phyloP scores from a whole-genome alignment of 1,140 invertebrate species.

The Protaetia brevitarsis region DNA sequence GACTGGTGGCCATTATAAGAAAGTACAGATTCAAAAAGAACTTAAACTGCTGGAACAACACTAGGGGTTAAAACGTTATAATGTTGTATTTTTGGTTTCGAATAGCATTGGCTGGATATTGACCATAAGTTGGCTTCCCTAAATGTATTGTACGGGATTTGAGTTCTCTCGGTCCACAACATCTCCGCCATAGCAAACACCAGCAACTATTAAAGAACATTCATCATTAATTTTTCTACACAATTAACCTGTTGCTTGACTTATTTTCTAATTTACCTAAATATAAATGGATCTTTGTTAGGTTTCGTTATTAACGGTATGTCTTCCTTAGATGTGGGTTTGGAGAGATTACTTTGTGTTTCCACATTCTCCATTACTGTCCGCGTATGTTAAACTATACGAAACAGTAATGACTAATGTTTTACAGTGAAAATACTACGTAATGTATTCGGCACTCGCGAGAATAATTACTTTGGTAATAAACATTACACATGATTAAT shows the following conservation, averaged over 20 bases:
- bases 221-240: too few species aligned
- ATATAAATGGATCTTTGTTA: slow-evolving; percentile 53
- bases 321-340: slow-evolving; percentile 60
- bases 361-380: slow-evolving; percentile 45
- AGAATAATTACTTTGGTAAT: slow-evolving; percentile 15
- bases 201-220: slow-evolving; percentile 65
- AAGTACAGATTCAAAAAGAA: slow-evolving; percentile 99
- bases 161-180: slow-evolving; percentile 64
- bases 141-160: slow-evolving; percentile 64
- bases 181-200: slow-evolving; percentile 64
- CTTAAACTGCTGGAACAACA: slow-evolving; percentile 98
- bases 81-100: slow-evolving; percentile 99
- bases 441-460: too few species aligned
- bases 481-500: slow-evolving; percentile 10
- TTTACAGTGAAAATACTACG: neutral
- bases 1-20: slow-evolving; percentile 94
- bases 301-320: slow-evolving; percentile 61
- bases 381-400: neutral
- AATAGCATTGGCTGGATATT: slow-evolving; percentile 94
- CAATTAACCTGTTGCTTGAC: neutral
- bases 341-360: slow-evolving; percentile 55
- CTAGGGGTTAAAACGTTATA: slow-evolving; percentile 95
- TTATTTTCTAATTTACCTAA: slow-evolving; percentile 49
- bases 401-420: neutral
- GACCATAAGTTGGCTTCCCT: slow-evolving; percentile 64